Base-by-base conservation (phyloP, 2,888 invertebrate species). In the Heteromurus nitidus region DNA sequence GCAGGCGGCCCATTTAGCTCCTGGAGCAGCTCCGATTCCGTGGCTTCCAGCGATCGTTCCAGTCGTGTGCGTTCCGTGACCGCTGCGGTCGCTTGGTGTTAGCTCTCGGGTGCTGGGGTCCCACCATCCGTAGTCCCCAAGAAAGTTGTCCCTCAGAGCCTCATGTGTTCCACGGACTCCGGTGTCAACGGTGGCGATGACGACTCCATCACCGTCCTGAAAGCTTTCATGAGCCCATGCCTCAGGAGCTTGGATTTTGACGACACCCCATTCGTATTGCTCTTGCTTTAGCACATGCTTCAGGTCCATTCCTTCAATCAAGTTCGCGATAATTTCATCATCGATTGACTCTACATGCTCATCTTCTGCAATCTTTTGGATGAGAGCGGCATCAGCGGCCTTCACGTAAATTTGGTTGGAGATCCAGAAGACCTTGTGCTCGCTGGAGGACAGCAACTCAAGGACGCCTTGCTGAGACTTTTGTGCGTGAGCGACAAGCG, bases 71-170 rank as follows among this genome's bases (percentile, higher is more conserved):
- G 80, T 74, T 31, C 80, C 80, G 53, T 80, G 80, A 67, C 72
- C 79, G 22, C 53, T 42, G 3, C 28, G 36, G 20, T 77, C 77
- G 13, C 30, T 70, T 53, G 70, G 79, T 3, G 1, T 18, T 20
- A 42, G 53, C 13, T 62, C 64, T 16, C 16, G 22, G 0, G 65
- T 42, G 3, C 42, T 20, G 18, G 82, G 82, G 22, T 82, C 82
- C 47, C 31, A 72, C 82, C 82, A 82, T 11, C 76, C 82, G 28
- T 82, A 82, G 0, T 82, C 60, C 3, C 82, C 82, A 5, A 82
- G 36, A 72, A 76, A 82, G 36, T 82, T 76, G 44, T 82, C 67
- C 3, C 31, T 3, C 0, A 82, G 58, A 11, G 76, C 67, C 55
- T 82, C 76, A 65, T 82, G 82, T 1, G 65, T 72, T 3, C 13